Base-by-base conservation (phyloP, 2,113 vertebrate species). In the Acanthochromis polyacanthus region DNA sequence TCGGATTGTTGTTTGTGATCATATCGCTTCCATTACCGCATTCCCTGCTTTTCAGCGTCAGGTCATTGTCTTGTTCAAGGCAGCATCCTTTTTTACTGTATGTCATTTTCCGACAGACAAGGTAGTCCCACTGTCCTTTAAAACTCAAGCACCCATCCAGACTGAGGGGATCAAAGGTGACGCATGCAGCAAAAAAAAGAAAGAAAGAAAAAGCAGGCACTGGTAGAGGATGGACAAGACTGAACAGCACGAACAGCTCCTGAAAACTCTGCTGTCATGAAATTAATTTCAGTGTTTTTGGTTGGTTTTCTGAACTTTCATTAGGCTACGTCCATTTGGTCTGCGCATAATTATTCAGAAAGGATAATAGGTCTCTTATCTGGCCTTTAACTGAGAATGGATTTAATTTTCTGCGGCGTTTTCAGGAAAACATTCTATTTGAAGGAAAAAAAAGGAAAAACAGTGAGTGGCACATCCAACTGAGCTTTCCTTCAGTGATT, bases 361-460 rank as follows among this genome's bases (percentile, higher is more conserved):
- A 67, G 65, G 65, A 75, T 65, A 81, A 84, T 58, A 51, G 46
- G 4, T 20, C 62, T 82, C 43, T 48, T 62, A 70, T 84, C 60
- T 64, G 78, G 55, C 9, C 32, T 67, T 63, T 58, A 62, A 25
- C 64, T 80, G 32, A 10, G 36, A 85, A 57, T 80, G 23, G 25
- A 80, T 50, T 85, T 61, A 1, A 83, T 82, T 88, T 89, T 69
- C 61, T 61, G 25, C 61, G 38, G 58, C 60, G 69, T 84, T 73
- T 82, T 78, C 40, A 61, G 50, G 14, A 70, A 57, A 76, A 40
- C n/a, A 46, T 64, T 63, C 48, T 46, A 58, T 64, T 61, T 62
- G 20, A 46, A 32, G 40, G 10, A 53, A n/a, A 38, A n/a, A 45
- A 20, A 45, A 10, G 51, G 48, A 32, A 55, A 73, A 76, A 43